Conservation (phyloP, 2,888 invertebrate species). For the Drosophila bunnanda region DNA sequence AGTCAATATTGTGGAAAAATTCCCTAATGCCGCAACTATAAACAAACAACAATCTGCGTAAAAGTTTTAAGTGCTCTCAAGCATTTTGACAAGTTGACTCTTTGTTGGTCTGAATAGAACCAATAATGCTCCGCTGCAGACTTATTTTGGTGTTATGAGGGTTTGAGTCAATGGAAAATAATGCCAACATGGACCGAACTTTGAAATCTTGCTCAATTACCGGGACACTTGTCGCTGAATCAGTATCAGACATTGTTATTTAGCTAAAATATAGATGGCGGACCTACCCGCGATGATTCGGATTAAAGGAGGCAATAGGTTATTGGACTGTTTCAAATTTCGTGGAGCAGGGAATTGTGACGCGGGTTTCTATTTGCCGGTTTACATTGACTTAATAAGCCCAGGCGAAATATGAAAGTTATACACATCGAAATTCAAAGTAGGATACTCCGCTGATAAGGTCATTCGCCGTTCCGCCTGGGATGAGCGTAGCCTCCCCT, state of each 20-base stretch:
- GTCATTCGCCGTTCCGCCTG: not conserved
- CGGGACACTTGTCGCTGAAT: not conserved
- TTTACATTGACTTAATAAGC: not conserved
- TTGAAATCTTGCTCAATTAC: not conserved
- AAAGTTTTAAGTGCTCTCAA: conserved; percentile 77
- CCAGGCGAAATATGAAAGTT: not conserved
- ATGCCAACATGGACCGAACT: conserved; percentile 4
- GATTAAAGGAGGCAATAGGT: not conserved
- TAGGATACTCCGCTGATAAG: not conserved
- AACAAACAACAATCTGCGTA: conserved; percentile 61
- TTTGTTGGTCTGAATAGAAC: conserved; percentile 66
- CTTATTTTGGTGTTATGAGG: conserved; percentile 67
- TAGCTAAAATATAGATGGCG: not conserved
- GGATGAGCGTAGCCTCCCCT: conserved; percentile 14
- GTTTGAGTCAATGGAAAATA: conserved; percentile 10
- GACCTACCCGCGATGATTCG: not conserved
- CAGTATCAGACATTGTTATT: not conserved
- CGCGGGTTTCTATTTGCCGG: not conserved
- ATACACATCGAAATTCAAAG: not conserved
- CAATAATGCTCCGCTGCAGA: conserved; percentile 71
- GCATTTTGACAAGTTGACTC: conserved; percentile 77
- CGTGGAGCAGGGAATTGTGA: not conserved
- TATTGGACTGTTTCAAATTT: not conserved
- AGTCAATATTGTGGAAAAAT: conserved; percentile 66
- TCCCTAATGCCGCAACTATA: conserved; percentile 65